These are phyloP conservation scores for Rhysida immarginata DNA, from an alignment of 1,140 invertebrate species.

Conservation along the genomic window DNA sequence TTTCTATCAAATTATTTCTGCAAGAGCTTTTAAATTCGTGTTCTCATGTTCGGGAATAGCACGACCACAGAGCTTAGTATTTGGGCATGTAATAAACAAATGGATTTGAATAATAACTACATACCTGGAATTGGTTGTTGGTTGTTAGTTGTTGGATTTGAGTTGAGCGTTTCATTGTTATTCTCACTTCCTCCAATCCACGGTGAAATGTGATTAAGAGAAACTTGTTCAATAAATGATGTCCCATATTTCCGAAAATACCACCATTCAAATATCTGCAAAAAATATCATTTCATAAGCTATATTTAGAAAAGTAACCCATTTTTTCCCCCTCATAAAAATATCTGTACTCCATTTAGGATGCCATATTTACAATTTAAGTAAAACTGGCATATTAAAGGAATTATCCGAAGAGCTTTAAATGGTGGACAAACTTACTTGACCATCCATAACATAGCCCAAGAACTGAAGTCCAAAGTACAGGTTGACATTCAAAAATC, in stretches of 20 bases:
- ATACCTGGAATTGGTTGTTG: constrained; percentile 30
- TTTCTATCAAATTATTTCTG: too few species aligned
- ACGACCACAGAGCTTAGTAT: too few species aligned
- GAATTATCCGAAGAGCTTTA: neutral
- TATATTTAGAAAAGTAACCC: too few species aligned
- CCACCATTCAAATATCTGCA: constrained; percentile 97
- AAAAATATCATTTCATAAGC: constrained; percentile 14
- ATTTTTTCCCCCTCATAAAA: too few species aligned
- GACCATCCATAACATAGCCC: neutral
- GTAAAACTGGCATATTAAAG: neutral
- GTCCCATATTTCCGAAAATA: constrained; percentile 98
- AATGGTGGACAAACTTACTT: too few species aligned
- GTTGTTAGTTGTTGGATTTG: constrained; percentile 24
- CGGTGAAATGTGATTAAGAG: constrained; percentile 81
- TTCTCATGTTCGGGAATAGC: too few species aligned
- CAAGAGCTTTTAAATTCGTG: too few species aligned
- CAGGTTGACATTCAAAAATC: too few species aligned
- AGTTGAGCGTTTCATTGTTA: constrained; percentile 22
- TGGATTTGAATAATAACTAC: too few species aligned
- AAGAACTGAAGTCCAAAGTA: too few species aligned
- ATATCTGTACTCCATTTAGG: neutral
- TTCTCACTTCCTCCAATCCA: constrained; percentile 63
- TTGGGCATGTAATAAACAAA: too few species aligned
- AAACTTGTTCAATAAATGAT: constrained; percentile 94
- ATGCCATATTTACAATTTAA: neutral